A percentile compares a stretch with the other conserved stretches of the same genome.
phyloP scores from a whole-genome alignment of 2,113 vertebrate species.

The Tychaedon coryphoeus region DNA sequence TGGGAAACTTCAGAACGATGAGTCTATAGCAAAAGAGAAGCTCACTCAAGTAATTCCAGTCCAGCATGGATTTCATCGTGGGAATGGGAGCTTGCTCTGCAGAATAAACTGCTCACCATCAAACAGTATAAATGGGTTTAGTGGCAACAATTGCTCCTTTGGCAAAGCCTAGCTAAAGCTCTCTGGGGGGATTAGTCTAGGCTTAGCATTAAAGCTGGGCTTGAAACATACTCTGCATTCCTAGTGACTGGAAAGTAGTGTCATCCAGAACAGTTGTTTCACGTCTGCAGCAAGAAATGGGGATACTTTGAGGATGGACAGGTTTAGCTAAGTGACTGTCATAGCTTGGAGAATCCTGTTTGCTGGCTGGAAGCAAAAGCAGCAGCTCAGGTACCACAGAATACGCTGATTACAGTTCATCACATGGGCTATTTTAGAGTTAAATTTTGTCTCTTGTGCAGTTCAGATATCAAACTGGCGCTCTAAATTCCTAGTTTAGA shows the following conservation, averaged over 20 bases:
- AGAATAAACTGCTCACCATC: not conserved
- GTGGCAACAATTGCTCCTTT: constrained; percentile 1
- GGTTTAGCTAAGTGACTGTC: not conserved
- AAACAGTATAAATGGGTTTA: not conserved
- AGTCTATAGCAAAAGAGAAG: not conserved
- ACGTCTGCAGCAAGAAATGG: not conserved
- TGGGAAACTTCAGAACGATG: constrained; percentile 45
- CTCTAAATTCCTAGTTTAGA: not conserved
- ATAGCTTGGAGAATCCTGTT: not conserved
- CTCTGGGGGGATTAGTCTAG: not conserved
- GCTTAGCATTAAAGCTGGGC: constrained; percentile 13
- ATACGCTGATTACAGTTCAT: not conserved
- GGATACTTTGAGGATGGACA: not conserved
- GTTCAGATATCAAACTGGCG: fast-evolving
- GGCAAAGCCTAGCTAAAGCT: constrained; percentile 2
- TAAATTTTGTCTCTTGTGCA: not conserved
- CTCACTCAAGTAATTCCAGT: constrained; percentile 27
- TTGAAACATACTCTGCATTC: constrained; percentile 29
- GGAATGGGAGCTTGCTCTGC: not conserved
- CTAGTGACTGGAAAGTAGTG: not conserved
- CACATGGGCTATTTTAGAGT: not conserved
- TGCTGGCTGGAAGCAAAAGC: not conserved
- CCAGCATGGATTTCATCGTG: constrained; percentile 13
- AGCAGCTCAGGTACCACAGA: not conserved
- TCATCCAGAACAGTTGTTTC: not conserved